phyloP scores from a whole-genome alignment of 2,797 vertebrate species.

The Gallirallus australis region DNA sequence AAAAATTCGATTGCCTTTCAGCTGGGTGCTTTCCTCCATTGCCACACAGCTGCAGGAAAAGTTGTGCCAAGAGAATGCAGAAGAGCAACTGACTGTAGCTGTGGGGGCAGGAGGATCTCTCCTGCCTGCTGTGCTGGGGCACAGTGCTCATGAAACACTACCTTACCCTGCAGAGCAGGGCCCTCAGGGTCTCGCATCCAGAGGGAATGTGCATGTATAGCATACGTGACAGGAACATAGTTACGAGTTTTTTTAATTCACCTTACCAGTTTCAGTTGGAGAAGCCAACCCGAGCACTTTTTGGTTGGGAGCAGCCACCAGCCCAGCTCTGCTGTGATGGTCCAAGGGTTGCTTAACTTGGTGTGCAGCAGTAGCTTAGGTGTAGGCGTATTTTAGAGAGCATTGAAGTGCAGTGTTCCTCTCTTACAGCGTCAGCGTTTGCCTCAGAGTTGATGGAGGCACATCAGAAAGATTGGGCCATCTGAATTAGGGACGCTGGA shows the following conservation, averaged over 20 bases:
- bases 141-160: not conserved
- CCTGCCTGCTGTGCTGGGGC: not conserved
- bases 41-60: slow-evolving; percentile 30
- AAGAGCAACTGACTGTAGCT: not conserved
- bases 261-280: not conserved
- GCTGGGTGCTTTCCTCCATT: not conserved
- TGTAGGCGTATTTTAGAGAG: not conserved
- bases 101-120: not conserved
- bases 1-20: slow-evolving; percentile 18
- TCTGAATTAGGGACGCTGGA: not conserved
- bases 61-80: not conserved
- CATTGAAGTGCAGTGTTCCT: not conserved
- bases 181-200: fast-evolving
- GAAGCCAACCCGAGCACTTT: not conserved
- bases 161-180: not conserved
- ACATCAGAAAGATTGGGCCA: fast-evolving
- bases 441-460: not conserved
- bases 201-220: not conserved
- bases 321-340: not conserved
- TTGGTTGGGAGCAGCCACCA: not conserved
- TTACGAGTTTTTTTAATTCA: not conserved
- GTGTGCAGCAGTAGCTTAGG: not conserved
- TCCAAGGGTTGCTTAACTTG: not conserved
- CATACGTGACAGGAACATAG: not conserved
- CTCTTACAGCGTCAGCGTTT: not conserved